These are phyloP conservation scores for Drosophila putrida DNA, from an alignment of 2,888 invertebrate species.

Conservation along the genomic window DNA sequence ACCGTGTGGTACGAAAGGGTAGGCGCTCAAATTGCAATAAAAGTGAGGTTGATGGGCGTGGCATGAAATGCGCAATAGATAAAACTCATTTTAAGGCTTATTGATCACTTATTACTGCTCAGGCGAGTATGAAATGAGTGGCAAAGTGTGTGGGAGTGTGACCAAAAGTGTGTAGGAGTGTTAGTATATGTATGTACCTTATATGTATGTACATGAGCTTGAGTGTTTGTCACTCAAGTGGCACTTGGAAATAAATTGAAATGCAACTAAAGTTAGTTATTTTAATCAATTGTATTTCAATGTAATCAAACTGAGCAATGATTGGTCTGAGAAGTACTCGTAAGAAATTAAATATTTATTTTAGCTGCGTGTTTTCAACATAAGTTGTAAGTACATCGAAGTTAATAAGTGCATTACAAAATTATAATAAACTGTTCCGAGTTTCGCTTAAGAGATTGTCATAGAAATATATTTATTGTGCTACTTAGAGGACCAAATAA, in stretches of 20 bases:
- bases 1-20: not conserved
- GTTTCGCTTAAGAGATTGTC: too few relatives aligned
- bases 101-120: slow-evolving; percentile 37
- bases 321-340: not conserved
- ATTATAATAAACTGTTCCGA: too few relatives aligned
- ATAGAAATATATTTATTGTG: not conserved
- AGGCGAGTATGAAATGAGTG: slow-evolving; percentile 7
- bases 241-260: slow-evolving; percentile 30
- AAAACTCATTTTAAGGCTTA: slow-evolving; percentile 34
- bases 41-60: slow-evolving; percentile 11
- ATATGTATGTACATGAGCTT: not conserved
- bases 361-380: not conserved
- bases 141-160: not conserved
- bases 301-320: not conserved
- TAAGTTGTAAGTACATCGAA: too few relatives aligned
- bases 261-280: slow-evolving; percentile 18
- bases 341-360: not conserved
- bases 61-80: slow-evolving; percentile 29
- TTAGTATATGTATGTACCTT: not conserved
- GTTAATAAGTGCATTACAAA: not conserved
- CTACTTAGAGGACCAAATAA: too few relatives aligned
- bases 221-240: slow-evolving; percentile 15
- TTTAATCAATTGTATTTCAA: slow-evolving; percentile 15
- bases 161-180: not conserved
- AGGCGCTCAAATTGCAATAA: slow-evolving; percentile 28